These are phyloP conservation scores for Pipistrellus nathusii DNA, from an alignment of 2,797 vertebrate genomes.

Conservation along the genomic window DNA sequence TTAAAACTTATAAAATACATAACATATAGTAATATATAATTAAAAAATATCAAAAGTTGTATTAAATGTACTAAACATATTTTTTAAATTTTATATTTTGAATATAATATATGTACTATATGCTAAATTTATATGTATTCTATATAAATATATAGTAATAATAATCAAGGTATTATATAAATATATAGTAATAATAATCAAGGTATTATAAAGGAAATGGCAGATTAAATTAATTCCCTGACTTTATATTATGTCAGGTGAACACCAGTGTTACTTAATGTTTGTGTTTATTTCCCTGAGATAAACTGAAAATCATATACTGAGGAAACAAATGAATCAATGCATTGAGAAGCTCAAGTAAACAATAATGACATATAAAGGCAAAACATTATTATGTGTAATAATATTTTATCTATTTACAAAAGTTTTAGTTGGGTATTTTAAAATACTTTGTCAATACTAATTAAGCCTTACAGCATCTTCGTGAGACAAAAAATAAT, in stretches of 20 bases:
- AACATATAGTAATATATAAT: background rate
- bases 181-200: background rate
- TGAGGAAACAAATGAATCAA: conserved; percentile 16
- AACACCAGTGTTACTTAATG: background rate
- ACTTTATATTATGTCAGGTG: background rate
- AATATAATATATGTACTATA: background rate
- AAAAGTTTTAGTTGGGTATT: background rate
- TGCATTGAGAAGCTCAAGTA: conserved; percentile 9
- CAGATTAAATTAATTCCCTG: background rate
- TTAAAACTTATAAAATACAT: conserved; percentile 8
- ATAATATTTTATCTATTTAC: background rate
- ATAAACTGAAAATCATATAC: conserved; percentile 3
- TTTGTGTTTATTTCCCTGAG: background rate
- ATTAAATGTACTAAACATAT: background rate
- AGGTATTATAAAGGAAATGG: background rate
- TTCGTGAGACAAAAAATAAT: conserved; percentile 38
- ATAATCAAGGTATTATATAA: too few species aligned
- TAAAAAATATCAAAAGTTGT: background rate
- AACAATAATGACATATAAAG: conserved; percentile 33
- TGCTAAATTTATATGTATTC: background rate
- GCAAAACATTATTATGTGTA: background rate
- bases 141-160: background rate
- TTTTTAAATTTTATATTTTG: background rate
- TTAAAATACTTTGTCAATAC: background rate
- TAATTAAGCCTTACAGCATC: conserved; percentile 8